Base-by-base conservation (phyloP, 2,113 vertebrate genomes). In the Acrocephalus arundinaceus region DNA sequence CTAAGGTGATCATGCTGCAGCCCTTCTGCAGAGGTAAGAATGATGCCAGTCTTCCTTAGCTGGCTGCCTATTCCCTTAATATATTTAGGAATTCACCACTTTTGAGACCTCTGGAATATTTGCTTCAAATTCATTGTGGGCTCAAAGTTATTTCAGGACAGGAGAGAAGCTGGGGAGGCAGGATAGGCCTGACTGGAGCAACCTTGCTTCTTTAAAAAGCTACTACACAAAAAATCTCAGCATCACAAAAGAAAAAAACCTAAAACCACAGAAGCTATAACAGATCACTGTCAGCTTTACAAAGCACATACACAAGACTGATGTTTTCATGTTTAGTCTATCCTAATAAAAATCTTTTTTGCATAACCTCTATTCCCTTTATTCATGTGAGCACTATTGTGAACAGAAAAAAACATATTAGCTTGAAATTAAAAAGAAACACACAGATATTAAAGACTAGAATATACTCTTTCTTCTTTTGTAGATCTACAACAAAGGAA, bases 371-470 rank as follows among this genome's bases (percentile, higher is more conserved):
- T 77, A 24, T 9, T 80, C 22, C 49, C 7, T 77, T 74, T 83
- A 86, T 94, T 86, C 85, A 46, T 19, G 10, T 74, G 12, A 92
- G 23, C 41, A 27, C 67, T 39, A 31, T 18, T 57, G 52, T 63
- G 91, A 94, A 72, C 18, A 93, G 46, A 48, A 86, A 83, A 52
- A 85, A 61, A 23, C 23, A 13, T 70, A 95, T 87, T 46, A 89
- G 52, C 46, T 74, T 43, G 74, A 87, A 94, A 95, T 94, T 81
- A 77, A 90, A 92, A 90, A 82, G 20, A 78, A 93, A 66, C 7
- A 54, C 31, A 87, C 51, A 94, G 86, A 91, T 84, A 96, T 58
- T 68, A 63, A 39, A 76, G 43, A 71, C 83, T 33, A 75, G 43
- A 68, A 85, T n/a, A 46, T 33, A 21, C 39, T 49, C 57, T 75